Evolutionary conservation across 1,140 invertebrate species (phyloP).

Genomic region (Cheumatopsyche charites): DNA sequence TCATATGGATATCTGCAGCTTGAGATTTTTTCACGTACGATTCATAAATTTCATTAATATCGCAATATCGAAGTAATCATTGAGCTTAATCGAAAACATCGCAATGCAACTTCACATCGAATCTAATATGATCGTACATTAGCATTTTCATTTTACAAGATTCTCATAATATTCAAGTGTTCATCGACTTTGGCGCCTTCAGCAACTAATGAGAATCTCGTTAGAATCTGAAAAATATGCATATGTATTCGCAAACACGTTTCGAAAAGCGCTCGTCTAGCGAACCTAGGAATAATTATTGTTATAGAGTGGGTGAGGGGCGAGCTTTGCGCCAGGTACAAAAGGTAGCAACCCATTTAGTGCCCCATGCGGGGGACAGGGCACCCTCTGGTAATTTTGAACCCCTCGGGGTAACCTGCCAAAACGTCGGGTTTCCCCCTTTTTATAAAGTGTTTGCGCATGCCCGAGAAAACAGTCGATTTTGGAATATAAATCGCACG

Average conservation of each 20-base stretch:
- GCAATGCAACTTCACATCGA: no score
- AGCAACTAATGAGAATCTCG: background rate
- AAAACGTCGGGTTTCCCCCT: background rate
- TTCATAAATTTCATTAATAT: no score
- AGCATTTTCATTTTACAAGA: no score
- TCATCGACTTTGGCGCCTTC: no score
- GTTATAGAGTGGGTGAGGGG: background rate
- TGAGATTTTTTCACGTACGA: no score
- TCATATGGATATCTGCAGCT: no score
- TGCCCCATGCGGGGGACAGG: background rate
- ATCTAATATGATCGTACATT: no score
- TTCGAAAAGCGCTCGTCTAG: no score
- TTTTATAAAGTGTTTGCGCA: background rate
- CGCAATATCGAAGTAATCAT: no score
- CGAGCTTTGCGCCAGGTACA: slow-evolving; percentile 11
- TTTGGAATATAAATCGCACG: slow-evolving; percentile 17
- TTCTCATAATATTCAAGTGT: no score
- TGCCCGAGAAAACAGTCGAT: slow-evolving; percentile 21
- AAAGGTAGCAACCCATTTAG: no score
- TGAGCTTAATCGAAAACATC: no score
- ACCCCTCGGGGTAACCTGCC: slow-evolving; percentile 14
- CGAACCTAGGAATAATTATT: background rate
- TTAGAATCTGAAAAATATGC: slow-evolving; percentile 4
- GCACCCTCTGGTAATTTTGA: slow-evolving; percentile 15
- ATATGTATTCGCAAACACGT: background rate